Evolutionary conservation across 1,140 invertebrate genomes (phyloP), one percentile per base, ranked within the genome.

Genomic region (Scaptomyza graminum): DNA sequence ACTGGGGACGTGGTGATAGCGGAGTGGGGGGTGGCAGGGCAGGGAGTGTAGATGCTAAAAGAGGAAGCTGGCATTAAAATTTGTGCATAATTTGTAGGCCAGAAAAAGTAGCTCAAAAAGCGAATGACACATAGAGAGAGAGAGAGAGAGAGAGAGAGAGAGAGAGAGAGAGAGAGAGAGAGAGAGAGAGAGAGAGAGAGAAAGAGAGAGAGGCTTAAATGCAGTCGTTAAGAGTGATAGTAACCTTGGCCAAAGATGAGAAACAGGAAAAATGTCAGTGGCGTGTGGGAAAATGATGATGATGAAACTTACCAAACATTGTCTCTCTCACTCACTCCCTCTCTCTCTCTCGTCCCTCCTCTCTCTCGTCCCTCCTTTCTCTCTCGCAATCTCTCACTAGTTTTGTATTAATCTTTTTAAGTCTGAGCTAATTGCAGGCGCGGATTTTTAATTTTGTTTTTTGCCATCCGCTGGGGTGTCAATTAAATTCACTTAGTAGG

Each of bases 401-500:
- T 31, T 31, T 31, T 2, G 28, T 31, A 41, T 51, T 64, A 43
- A 18, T 39, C 66, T 60, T 41, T 51, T 15, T 60, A 12, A 18
- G 44, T 44, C 46, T 75, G 61, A 56, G 69, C 81, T 85, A 85
- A 85, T 85, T 85, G 82, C 82, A 71, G 82, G 65, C 76, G 82
- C 82, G 76, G 78, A 85, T 85, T 85, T 34, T 34, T 1, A 9
- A 2, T 34, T 2, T 34, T 34, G 6, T 34, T 34, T 34, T 34
- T 87, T 47, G 66, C 78, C 65, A 60, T 74, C 73, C 73, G 68
- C 62, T 68, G 77, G 77, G 83, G 81, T 85, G 81, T 85, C 81
- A 85, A 85, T 85, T 87, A 85, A 85, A 85, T 85, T 74, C 82
- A 81, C 76, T 81, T 79, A 77, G 74, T 50, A 79, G 76, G 75